Evolutionary conservation across 2,888 invertebrate species (phyloP), one percentile per base, ranked within the genome.

Genomic region (Catocala fraxini): DNA sequence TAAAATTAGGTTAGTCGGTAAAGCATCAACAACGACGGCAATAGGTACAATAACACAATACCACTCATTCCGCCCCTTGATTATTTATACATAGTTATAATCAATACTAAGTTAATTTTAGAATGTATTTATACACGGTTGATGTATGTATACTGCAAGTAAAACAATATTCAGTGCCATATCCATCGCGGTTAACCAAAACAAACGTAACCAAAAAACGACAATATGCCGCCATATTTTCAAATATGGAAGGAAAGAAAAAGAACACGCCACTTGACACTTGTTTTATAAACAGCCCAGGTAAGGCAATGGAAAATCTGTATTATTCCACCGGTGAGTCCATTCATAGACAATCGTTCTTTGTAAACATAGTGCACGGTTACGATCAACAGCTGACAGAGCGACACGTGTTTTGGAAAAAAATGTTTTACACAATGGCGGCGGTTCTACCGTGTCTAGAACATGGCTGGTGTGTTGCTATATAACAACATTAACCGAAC

Each of bases 281-380:
- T 35, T 82, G 78, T 83, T 84, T 82, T 80, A 71, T 81, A 84
- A 84, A 84, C 75, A 77, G 73, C 25, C 62, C 15, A 48, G 55
- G 49, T 51, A 63, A 61, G 65, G 64, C 68, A 66, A 67, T 67
- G 81, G 75, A 77, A 79, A 70, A 49, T 70, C 13, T 42, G 62
- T 71, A 75, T 73, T 68, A 71, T 71, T 57, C 59, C 70, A 61
- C 46, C 2, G 56, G 51, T 51, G 57, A 53, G 47, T 11, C 65
- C 67, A 68, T 69, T 77, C 75, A 79, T 77, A 83, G 77, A 79
- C 82, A 80, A 76, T 77, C 63, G 67, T 49, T 69, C 65, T 75
- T 82, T 80, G 67, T 80, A 82, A 80, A 82, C 84, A 80, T 66
- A 59, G 58, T 60, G 55, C 43, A 57, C 45, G 57, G 57, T 72